Base-by-base conservation (phyloP, 2,797 vertebrate species). In the Hippopotamyrus pictus region DNA sequence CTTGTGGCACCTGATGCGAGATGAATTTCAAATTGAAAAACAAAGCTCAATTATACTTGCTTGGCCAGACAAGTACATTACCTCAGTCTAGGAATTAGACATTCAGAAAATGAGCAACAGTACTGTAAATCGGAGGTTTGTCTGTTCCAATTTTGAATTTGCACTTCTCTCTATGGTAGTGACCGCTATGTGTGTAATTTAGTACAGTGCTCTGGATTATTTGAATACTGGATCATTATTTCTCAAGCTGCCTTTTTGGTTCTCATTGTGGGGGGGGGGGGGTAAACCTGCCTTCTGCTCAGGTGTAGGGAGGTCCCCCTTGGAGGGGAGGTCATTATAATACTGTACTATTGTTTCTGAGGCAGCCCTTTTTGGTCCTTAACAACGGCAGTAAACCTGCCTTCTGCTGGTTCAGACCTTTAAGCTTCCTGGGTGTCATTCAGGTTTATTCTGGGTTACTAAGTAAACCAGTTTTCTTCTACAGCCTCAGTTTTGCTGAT, bases 391-490 rank as follows among this genome's bases (percentile, higher is more conserved):
- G 25, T 7, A 65, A 25, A 65, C 22, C 22, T 29, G 25, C 62
- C 57, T 46, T 46, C 41, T 50, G 57, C 17, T 19, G 50, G 17
- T 65, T 19, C 33, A 6, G 37, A 41, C 3, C 14, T 88, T 17
- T 57, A 51, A 87, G 94, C 92, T 94, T 93, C 93, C 94, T 93
- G 92, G 94, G 92, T 93, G 93, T 94, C 93, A 94, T 95, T 94
- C 94, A 92, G 93, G 94, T 94, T 94, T 94, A 94, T 95, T 95
- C 94, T 94, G 94, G 95, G 93, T 94, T 93, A 93, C 12, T 95
- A 94, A 94, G 94, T 94, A 95, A 95, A 95, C 92, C 95, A 95
- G 95, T 96, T 94, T 95, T 92, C 93, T 94, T 94, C 93, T 93
- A 87, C 62, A 92, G 92, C 93, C 92, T 93, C 91, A 91, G 93